Percentiles rank a stretch among this genome's conserved stretches.
Conservation (phyloP, 2,888 invertebrate genomes). For the Prosopocoilus inquinatus region DNA sequence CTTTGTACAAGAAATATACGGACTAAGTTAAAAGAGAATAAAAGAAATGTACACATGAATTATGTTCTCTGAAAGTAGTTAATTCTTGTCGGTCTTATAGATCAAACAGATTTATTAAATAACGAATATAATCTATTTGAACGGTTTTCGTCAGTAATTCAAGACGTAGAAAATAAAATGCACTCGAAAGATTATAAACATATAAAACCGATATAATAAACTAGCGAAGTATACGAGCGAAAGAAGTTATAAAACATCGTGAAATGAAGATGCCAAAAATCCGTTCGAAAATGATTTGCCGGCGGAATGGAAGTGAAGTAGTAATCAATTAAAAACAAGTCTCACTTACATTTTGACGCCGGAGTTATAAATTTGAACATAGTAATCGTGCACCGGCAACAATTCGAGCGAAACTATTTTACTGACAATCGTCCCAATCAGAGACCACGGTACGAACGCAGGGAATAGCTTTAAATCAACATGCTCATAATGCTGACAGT, state of each 20-base stretch:
- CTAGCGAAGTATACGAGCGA: neutral
- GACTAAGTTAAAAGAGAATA: too few relatives aligned
- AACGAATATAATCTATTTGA: too few relatives aligned
- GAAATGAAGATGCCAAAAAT: neutral
- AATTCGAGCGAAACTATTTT: slow-evolving; percentile 31
- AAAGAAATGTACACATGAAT: too few relatives aligned
- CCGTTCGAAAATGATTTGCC: neutral
- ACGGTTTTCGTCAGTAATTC: too few relatives aligned
- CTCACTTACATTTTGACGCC: slow-evolving; percentile 21
- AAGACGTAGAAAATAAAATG: too few relatives aligned
- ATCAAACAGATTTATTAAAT: too few relatives aligned
- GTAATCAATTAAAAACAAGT: slow-evolving; percentile 27
- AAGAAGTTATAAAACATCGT: neutral
- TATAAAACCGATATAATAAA: slow-evolving; percentile 1
- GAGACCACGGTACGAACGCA: slow-evolving; percentile 25
- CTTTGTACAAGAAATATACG: too few relatives aligned
- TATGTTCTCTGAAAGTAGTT: too few relatives aligned
- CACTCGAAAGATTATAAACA: neutral
- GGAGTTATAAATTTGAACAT: slow-evolving; percentile 31
- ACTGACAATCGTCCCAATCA: slow-evolving; percentile 27
- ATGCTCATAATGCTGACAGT: slow-evolving; percentile 32
- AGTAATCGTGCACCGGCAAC: slow-evolving; percentile 30
- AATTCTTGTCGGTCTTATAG: too few relatives aligned
- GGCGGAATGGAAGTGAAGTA: slow-evolving; percentile 18
- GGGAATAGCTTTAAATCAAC: slow-evolving; percentile 31